Percentiles rank a stretch among this genome's conserved stretches.
Conservation (phyloP, 2,888 invertebrate species). For the Acanthococcus lagerstroemiae region DNA sequence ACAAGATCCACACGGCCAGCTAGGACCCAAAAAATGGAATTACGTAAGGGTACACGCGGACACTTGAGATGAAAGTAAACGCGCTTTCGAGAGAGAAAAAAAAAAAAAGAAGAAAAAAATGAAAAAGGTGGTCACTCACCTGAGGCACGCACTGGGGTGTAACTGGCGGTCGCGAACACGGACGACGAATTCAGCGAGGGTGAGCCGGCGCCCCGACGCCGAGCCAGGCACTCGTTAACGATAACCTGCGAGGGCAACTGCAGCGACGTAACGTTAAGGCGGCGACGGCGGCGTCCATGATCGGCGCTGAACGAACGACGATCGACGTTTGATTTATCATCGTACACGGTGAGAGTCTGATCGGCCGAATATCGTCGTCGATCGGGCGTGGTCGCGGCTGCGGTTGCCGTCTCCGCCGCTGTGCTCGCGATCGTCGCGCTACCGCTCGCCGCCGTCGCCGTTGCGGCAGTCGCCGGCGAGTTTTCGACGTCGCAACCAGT, state of each 20-base stretch:
- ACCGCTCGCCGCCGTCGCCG: conserved; percentile 11
- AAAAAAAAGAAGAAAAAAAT: neutral
- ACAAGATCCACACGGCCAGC: too few species aligned
- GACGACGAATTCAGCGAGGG: neutral
- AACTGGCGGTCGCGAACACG: neutral
- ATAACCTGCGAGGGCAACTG: neutral
- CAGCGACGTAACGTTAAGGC: neutral
- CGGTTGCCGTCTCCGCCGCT: neutral
- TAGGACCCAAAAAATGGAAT: too few species aligned
- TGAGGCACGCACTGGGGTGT: neutral
- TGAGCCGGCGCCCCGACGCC: too few species aligned
- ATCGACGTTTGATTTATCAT: conserved; percentile 14
- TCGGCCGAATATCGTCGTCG: neutral
- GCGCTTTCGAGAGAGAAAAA: too few species aligned
- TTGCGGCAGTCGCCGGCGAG: conserved; percentile 1
- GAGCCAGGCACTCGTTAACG: neutral
- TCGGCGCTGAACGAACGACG: conserved; percentile 10
- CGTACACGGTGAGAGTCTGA: conserved; percentile 7
- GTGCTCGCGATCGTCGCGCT: neutral
- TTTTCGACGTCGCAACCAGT: conserved; percentile 21
- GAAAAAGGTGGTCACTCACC: neutral
- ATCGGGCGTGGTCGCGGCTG: neutral
- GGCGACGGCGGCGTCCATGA: neutral
- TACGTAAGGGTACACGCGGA: too few species aligned
- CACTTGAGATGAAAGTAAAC: too few species aligned